Evolutionary conservation across 1,140 invertebrate species (phyloP), one percentile per base, ranked within the genome.

Genomic region (Atopsyche davidsoni): DNA sequence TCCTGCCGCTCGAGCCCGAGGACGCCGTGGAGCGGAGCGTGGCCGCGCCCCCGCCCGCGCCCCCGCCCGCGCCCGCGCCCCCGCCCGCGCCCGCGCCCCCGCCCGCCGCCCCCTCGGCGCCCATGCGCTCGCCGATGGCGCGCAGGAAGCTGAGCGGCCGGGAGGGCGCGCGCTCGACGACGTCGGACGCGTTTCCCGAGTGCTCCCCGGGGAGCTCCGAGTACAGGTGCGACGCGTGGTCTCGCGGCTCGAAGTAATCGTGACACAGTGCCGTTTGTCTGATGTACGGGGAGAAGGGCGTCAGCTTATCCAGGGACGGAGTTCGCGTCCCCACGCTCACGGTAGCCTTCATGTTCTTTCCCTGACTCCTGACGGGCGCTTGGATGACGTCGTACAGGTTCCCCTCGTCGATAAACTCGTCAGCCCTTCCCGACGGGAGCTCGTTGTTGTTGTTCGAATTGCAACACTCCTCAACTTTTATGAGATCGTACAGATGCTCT

Each of bases 401-500:
- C 32, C 82, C 80, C 4, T 70, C 69, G 17, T 72, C 69, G 4
- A 10, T 35, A n/a, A 22, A 7, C 6, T 2, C 10, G 38, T 48
- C 0, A 4, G 2, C 3, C 50, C 1, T 52, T 23, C 28, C 60
- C 58, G n/a, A 64, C 62, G 18, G 64, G 18, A 11, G 2, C 4
- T 4, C 4, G 14, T 45, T 46, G 46, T 77, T 76, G 16, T 36
- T 47, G 53, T 82, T 81, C 22, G 76, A 77, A 56, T 82, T 83
- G 55, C 79, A 82, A 28, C 72, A 82, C 53, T 86, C 82, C 60
- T 85, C 81, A 1, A 85, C 79, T 59, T 86, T 85, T 36, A 87
- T 86, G 18, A 85, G 71, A 63, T 87, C 85, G 57, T 88, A 88
- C 2, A 88, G 65, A 51, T 85, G 81, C 59, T 87, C 85, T 41